These are phyloP conservation scores for Patella pellucida DNA, from an alignment of 2,888 invertebrate genomes.

Conservation along the genomic window DNA sequence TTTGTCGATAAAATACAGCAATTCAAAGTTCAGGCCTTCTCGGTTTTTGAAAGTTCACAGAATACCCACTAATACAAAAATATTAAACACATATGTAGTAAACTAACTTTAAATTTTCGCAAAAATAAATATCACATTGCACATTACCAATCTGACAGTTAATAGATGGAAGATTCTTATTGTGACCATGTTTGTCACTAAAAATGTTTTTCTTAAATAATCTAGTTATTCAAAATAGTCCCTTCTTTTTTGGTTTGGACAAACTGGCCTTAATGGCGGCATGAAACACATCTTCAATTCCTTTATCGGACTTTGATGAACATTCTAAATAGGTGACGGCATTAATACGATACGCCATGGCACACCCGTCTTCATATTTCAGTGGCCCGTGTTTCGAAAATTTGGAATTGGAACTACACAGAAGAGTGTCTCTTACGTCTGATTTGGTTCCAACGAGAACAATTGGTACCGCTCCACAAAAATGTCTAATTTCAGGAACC, in stretches of 20 bases:
- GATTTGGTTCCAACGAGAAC: slow-evolving; percentile 95
- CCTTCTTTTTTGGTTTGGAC: slow-evolving; percentile 79
- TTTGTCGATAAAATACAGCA: too few relatives aligned
- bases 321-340: slow-evolving; percentile 98
- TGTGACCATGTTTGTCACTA: too few relatives aligned
- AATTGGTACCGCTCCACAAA: slow-evolving; percentile 97
- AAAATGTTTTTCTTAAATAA: not conserved
- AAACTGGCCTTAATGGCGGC: slow-evolving; percentile 97
- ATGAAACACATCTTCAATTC: slow-evolving; percentile 98
- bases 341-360: slow-evolving; percentile 98
- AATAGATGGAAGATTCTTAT: too few relatives aligned
- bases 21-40: too few relatives aligned
- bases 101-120: too few relatives aligned
- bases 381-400: slow-evolving; percentile 99
- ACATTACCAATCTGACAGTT: too few relatives aligned
- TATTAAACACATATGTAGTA: too few relatives aligned
- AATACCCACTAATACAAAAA: too few relatives aligned
- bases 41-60: too few relatives aligned
- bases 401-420: slow-evolving; percentile 82
- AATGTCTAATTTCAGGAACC: slow-evolving; percentile 90
- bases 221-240: not conserved
- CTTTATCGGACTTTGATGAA: slow-evolving; percentile 98
- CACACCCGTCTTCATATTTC: slow-evolving; percentile 94
- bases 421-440: slow-evolving; percentile 92
- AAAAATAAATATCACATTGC: too few relatives aligned